Base-by-base conservation (phyloP, 2,888 invertebrate genomes). In the Caenorhabditis sulstoni region DNA sequence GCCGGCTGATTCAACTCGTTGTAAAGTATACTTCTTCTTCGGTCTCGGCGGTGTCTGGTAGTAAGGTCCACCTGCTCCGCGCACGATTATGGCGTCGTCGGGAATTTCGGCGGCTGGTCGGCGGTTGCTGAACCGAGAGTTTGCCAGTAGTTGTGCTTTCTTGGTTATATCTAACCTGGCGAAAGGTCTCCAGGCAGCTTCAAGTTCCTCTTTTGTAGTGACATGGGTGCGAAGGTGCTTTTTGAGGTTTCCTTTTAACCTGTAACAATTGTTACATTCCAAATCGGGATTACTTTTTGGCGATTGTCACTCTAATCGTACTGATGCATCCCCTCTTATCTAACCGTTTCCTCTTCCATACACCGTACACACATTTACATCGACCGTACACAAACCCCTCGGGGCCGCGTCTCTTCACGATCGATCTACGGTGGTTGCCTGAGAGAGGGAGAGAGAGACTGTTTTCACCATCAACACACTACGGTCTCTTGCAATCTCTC, bases 151-250 rank as follows among this genome's bases (percentile, higher is more conserved):
- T 0, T 9, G n/a, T 22, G 20, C 23, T 37, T 12, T 66, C 7
- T 29, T 29, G 29, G 3, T 29, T 29, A 29, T 29, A 41, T 59
- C 58, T 37, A 62, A 87, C 88, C 88, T 88, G n/a, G 89, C 88
- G 76, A 90, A 90, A 8, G 90, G 90, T 53, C 85, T 83, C 90
- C 90, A 90, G 1, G 89, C 90, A 35, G 86, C 87, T 68, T 90
- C 90, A 20, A 90, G 79, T 58, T 90, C 90, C 75, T 89, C 89
- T 62, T 90, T 89, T 14, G 88, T 84, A n/a, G 81, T 85, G 2
- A 90, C 89, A 62, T 90, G 90, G 3, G 90, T 90, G 61, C 90
- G 87, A 41, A 90, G 67, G 77, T 90, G 90, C 58, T 90, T 90
- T 75, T 90, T 90, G 53, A 90, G 70, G 67, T 90, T 90, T 41